Percentiles rank a stretch among this genome's conserved stretches.
phyloP scores from a whole-genome alignment of 2,797 vertebrate species.

The Delichon dasypus region DNA sequence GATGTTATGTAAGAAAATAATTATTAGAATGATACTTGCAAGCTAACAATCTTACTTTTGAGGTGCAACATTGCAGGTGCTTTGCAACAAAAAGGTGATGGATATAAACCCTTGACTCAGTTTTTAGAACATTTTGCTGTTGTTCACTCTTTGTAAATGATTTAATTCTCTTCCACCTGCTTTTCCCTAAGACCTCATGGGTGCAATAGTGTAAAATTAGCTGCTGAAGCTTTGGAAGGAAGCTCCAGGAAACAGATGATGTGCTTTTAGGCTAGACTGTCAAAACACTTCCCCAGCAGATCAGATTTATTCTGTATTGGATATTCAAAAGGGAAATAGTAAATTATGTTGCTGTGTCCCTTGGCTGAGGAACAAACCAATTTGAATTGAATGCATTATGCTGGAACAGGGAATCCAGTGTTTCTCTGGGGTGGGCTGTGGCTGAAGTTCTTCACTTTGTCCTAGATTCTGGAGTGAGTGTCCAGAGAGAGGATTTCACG shows the following conservation, averaged over 20 bases:
- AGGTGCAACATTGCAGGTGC: background rate
- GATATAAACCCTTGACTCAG: background rate
- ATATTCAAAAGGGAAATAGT: slow-evolving; percentile 58
- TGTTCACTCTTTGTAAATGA: background rate
- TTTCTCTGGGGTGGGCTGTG: slow-evolving; percentile 34
- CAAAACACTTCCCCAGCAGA: slow-evolving; percentile 48
- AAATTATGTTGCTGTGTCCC: slow-evolving; percentile 49
- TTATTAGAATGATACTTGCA: background rate
- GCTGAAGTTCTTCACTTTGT: slow-evolving; percentile 12
- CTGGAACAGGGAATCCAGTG: background rate
- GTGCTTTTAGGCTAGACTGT: slow-evolving; percentile 48
- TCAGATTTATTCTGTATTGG: slow-evolving; percentile 58
- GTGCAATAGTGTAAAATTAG: slow-evolving; percentile 34
- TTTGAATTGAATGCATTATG: slow-evolving; percentile 24
- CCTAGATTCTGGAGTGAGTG: slow-evolving; percentile 5
- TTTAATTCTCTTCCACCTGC: background rate
- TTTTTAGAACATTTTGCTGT: background rate
- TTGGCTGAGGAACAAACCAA: slow-evolving; percentile 47
- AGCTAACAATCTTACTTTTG: background rate
- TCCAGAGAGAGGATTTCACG: background rate
- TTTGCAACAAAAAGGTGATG: background rate
- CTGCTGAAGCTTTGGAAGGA: slow-evolving; percentile 39
- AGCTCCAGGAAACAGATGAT: slow-evolving; percentile 62
- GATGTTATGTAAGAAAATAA: background rate
- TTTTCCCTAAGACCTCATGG: background rate